Conservation (phyloP, 2,888 invertebrate species). For the Aphodius sticticus region DNA sequence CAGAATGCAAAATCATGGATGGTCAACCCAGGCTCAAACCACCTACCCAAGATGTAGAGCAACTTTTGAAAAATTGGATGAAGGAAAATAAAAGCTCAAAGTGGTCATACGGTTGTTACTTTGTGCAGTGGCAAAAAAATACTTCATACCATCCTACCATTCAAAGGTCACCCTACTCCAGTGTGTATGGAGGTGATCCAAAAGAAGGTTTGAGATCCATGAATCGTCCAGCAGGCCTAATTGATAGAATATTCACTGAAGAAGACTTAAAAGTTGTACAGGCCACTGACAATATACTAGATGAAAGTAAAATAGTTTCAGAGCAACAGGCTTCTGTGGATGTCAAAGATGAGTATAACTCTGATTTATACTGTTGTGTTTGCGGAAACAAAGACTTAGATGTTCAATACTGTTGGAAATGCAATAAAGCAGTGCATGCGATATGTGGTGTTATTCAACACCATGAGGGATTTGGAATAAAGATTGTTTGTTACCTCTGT, state of each 20-base stretch:
- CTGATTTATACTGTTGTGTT: no score
- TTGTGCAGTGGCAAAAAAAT: conserved; percentile 42
- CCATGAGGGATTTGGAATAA: no score
- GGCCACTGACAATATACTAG: no score
- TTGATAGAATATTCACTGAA: not conserved
- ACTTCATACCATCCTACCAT: conserved; percentile 40
- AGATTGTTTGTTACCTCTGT: no score
- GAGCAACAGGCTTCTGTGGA: no score
- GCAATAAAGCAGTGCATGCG: no score
- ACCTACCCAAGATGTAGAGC: conserved; percentile 50
- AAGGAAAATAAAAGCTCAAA: conserved; percentile 43
- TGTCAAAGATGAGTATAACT: no score
- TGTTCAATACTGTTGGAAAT: no score
- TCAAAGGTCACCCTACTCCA: conserved; percentile 39
- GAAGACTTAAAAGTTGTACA: no score
- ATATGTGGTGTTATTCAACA: no score
- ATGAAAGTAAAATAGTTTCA: no score
- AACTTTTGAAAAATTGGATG: conserved; percentile 47
- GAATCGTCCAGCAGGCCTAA: not conserved
- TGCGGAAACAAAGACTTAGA: no score
- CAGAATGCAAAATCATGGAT: conserved; percentile 45
- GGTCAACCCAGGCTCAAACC: conserved; percentile 46
- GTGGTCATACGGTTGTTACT: conserved; percentile 44
- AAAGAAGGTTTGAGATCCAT: conserved; percentile 25
- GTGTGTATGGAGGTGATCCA: conserved; percentile 42